Conservation (phyloP, 2,888 invertebrate species). For the Aplocera efformata region DNA sequence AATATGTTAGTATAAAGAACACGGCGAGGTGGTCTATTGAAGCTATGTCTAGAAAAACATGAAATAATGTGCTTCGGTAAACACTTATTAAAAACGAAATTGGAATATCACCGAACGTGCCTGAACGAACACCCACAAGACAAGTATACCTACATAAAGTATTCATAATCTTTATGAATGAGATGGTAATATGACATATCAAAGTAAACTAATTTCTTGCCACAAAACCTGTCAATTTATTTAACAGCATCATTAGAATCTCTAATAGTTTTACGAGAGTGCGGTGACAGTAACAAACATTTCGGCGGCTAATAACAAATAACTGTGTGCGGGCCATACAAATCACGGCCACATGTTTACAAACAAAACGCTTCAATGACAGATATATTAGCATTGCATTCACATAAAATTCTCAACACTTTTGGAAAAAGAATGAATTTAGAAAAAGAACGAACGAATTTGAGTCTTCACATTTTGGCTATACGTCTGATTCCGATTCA, state of each 20-base stretch:
- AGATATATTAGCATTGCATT: slow-evolving; percentile 70
- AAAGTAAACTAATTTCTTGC: not conserved
- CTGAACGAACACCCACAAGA: no score
- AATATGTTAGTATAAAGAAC: no score
- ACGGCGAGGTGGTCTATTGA: no score
- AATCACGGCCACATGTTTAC: slow-evolving; percentile 67
- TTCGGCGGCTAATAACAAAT: slow-evolving; percentile 68
- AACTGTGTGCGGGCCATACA: slow-evolving; percentile 67
- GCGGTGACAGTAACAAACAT: slow-evolving; percentile 62
- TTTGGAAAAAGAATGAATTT: slow-evolving; percentile 13
- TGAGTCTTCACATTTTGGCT: slow-evolving; percentile 30
- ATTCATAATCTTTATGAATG: no score
- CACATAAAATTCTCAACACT: slow-evolving; percentile 46
- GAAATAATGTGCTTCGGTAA: no score
- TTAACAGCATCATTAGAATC: slow-evolving; percentile 34
- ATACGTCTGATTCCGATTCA: not conserved
- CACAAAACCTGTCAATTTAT: slow-evolving; percentile 24
- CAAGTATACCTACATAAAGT: no score
- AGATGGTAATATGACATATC: no score
- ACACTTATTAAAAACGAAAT: no score
- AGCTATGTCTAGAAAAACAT: no score
- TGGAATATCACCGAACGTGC: no score
- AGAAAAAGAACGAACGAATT: slow-evolving; percentile 25
- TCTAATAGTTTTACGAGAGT: slow-evolving; percentile 66
- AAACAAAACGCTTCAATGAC: slow-evolving; percentile 69